Base-by-base conservation (phyloP, 2,797 vertebrate species). In the Sebastes flavidus region DNA sequence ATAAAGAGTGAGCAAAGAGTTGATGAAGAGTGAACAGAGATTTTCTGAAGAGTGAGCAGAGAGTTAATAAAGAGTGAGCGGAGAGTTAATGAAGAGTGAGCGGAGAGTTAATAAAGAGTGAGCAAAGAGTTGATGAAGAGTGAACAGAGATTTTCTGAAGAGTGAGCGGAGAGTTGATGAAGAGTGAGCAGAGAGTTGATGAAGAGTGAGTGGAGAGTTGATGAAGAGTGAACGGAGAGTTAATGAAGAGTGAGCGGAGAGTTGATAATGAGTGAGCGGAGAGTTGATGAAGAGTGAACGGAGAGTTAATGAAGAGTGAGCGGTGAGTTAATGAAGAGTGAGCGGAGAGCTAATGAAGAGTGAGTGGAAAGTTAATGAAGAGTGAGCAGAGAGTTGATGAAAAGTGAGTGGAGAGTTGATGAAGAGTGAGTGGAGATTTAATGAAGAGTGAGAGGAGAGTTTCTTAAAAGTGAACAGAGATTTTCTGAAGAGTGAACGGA, bases 191-290 rank as follows among this genome's bases (percentile, higher is more conserved):
- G 2, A 32, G 30, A 32, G 8, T 32, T 32, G 0, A 8, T 32
- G 30, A 32, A 32, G 8, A 32, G 30, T 32, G 30, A 32, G 1
- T 1, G 0, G 8, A 32, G 30, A 32, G 2, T 32, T 32, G 0
- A 3, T 2, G 1, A 32, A 9, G 8, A 1, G 30, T 32, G 8
- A 32, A 0, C 0, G 0, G 32, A 9, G 32, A 32, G 3, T 9
- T 32, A 0, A 3, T 32, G 8, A 32, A 32, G 8, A 32, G 32
- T 32, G 32, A 32, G 0, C 1, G 0, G 8, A 32, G 1, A 32
- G 8, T 32, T 32, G 0, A 3, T 9, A 1, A 32, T 9, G 3
- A 9, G 30, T 30, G 29, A 30, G 1, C 0, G 0, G 2, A 8
- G 30, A 30, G 7, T 30, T 30, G 0, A 8, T 8, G 0, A 30